Conservation (phyloP, 2,797 vertebrate species). For the Mionectes olivaceus region DNA sequence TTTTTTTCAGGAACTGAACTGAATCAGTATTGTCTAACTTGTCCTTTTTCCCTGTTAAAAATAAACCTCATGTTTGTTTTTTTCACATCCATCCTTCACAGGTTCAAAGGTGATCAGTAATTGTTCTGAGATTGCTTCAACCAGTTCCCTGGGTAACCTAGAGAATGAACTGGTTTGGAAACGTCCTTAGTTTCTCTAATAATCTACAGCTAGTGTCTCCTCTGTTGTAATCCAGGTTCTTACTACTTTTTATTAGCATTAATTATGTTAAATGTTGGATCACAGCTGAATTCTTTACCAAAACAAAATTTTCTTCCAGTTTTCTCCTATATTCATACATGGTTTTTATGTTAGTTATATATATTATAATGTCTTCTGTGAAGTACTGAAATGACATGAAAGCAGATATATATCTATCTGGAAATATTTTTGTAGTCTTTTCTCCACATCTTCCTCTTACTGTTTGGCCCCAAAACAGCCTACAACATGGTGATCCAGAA, state of each 20-base stretch:
- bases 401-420: background rate
- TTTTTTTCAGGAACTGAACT: background rate
- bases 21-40: background rate
- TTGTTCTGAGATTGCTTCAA: background rate
- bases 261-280: background rate
- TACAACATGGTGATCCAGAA: background rate
- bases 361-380: background rate
- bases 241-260: background rate
- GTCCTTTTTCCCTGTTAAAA: background rate
- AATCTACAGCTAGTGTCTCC: background rate
- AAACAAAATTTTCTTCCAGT: background rate
- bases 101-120: background rate
- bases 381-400: background rate
- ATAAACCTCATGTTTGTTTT: background rate
- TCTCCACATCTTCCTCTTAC: background rate
- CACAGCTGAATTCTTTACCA: background rate
- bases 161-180: background rate
- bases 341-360: background rate
- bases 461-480: background rate
- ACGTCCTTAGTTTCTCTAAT: background rate
- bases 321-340: background rate
- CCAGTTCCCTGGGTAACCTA: background rate
- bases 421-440: background rate
- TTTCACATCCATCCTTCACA: background rate
- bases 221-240: background rate